These are phyloP conservation scores for Eumeta japonica DNA, from an alignment of 1,140 invertebrate species.

Conservation along the genomic window DNA sequence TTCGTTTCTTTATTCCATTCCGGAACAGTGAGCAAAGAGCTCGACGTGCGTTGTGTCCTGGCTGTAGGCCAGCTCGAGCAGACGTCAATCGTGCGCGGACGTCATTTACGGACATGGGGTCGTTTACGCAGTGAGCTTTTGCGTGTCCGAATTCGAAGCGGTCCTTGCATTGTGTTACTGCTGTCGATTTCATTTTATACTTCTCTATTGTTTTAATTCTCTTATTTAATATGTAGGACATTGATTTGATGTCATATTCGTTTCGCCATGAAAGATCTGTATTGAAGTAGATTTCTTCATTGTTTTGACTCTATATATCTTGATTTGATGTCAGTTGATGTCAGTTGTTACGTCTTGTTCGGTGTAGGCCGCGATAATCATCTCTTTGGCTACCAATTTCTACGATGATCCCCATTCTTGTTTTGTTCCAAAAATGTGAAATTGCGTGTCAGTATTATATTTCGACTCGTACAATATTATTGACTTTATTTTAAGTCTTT, in stretches of 20 bases:
- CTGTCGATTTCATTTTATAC: conserved; percentile 1
- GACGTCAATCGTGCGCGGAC: not conserved
- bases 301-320: not conserved
- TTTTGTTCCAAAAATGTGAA: too few relatives aligned
- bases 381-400: not conserved
- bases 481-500: too few relatives aligned
- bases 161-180: conserved; percentile 2
- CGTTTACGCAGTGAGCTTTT: conserved; percentile 1
- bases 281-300: not conserved
- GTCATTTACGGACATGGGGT: not conserved
- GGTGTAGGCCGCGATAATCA: not conserved
- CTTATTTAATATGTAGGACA: too few relatives aligned
- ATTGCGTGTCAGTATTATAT: too few relatives aligned
- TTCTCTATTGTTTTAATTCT: not conserved
- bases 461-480: too few relatives aligned
- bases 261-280: not conserved
- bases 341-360: not conserved
- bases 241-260: not conserved
- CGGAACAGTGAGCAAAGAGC: not conserved
- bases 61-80: not conserved
- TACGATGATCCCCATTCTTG: not conserved
- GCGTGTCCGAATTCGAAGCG: not conserved
- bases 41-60: not conserved
- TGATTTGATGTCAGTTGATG: not conserved
- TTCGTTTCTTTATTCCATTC: not conserved